Evolutionary conservation across 2,888 invertebrate species (phyloP), one percentile per base, ranked within the genome.

Genomic region (Hypercompe scribonia): DNA sequence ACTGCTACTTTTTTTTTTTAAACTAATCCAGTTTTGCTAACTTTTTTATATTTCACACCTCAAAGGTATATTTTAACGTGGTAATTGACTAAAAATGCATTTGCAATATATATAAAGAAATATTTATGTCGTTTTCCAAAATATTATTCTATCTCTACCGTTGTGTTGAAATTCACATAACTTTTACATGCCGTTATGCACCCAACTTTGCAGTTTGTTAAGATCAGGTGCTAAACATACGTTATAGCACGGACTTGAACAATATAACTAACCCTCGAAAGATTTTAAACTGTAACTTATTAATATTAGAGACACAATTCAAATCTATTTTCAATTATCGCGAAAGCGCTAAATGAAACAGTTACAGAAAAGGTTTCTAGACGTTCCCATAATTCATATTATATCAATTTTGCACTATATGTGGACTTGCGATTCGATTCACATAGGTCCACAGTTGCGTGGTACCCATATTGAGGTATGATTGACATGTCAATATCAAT

Each of bases 381-480:
- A 28, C 54, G 50, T 70, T 65, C 34, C 65, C 65, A 54, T 28
- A 54, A 70, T 28, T 54, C 21, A 36, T 78, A 89, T 90, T 92
- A 92, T 91, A 82, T 90, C 90, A 90, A 90, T 92, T 91, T 91
- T 91, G 81, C 72, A 72, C 74, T 86, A 64, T 70, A 68, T 71
- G 33, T 68, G 54, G 64, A 72, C 72, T 79, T 70, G 85, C 90
- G 90, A 91, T 92, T 90, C 80, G 88, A 88, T 89, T 86, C 90
- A 86, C 89, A 86, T 87, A 84, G 84, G 80, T 78, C 75, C 80
- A 65, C 75, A 73, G 69, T 78, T 83, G 84, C 79, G 79, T 80
- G 79, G 80, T 72, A 77, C 64, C 65, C 61, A 71, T 5, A 73
- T 69, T 70, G 77, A 68, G 69, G 66, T 64, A 28, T 87, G 88